These are phyloP conservation scores for Eudorcas thomsonii DNA, from an alignment of 2,113 vertebrate species.

Conservation along the genomic window DNA sequence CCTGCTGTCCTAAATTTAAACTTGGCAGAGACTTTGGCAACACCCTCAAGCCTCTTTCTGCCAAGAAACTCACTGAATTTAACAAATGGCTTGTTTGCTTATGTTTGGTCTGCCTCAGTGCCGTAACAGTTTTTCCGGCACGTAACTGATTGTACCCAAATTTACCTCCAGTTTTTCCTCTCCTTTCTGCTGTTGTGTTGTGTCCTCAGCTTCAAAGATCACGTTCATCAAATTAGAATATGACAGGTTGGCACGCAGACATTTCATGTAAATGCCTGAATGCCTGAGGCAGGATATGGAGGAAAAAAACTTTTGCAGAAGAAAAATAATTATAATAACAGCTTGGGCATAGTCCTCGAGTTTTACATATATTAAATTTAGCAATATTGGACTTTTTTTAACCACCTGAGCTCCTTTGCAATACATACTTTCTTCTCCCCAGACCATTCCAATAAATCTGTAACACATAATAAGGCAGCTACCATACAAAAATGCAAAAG, in stretches of 20 bases:
- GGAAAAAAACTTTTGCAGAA: neutral
- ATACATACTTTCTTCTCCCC: neutral
- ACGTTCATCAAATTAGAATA: constrained; percentile 1
- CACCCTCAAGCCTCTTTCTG: neutral
- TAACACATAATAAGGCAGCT: neutral
- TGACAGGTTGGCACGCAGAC: neutral
- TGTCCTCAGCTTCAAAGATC: constrained; percentile 37
- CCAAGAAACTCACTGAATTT: constrained; percentile 24
- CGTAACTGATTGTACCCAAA: neutral
- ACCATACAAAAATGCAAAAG: neutral
- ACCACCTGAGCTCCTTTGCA: neutral
- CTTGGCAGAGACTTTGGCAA: constrained; percentile 1
- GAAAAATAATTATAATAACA: constrained; percentile 24
- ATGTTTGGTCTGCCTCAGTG: neutral
- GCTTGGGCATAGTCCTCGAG: neutral
- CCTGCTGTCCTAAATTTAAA: constrained; percentile 31
- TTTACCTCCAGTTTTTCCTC: neutral
- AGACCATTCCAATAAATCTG: neutral
- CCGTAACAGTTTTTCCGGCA: neutral
- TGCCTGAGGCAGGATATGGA: neutral
- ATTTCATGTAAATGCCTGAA: neutral
- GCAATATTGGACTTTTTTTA: neutral
- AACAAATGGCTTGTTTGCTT: constrained; percentile 12
- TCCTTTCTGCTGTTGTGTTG: neutral
- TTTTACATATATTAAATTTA: neutral